Conservation (phyloP, 2,113 vertebrate genomes). For the Nothocercus julius region DNA sequence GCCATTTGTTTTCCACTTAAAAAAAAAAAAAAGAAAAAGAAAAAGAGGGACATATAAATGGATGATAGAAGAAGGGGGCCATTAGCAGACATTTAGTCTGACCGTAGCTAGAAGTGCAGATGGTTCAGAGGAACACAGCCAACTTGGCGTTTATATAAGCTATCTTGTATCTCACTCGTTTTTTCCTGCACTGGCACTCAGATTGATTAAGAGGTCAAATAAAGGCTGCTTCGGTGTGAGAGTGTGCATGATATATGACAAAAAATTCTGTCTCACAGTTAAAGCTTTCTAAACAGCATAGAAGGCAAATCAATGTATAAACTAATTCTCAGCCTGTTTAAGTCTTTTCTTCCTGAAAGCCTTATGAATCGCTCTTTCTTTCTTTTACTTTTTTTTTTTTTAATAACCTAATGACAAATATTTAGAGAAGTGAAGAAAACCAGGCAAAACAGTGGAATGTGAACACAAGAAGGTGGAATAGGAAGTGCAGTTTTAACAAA, state of each 20-base stretch:
- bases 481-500: not conserved
- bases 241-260: constrained; percentile 65
- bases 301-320: constrained; percentile 76
- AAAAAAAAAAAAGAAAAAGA: not conserved
- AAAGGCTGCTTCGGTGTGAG: constrained; percentile 68
- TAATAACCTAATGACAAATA: not conserved
- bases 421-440: constrained; percentile 4
- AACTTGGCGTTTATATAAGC: constrained; percentile 73
- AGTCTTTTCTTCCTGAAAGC: constrained; percentile 51
- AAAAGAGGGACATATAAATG: constrained; percentile 52
- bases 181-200: constrained; percentile 52
- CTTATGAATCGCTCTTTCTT: not conserved
- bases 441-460: not conserved
- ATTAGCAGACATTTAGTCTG: constrained; percentile 78
- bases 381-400: not conserved
- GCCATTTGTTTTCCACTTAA: constrained; percentile 73
- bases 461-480: not conserved
- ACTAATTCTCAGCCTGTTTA: constrained; percentile 49
- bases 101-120: constrained; percentile 73
- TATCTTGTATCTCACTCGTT: constrained; percentile 68
- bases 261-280: constrained; percentile 68
- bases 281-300: constrained; percentile 64
- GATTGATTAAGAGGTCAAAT: constrained; percentile 83
- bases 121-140: constrained; percentile 76
- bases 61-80: constrained; percentile 54